Percentiles rank a stretch among this genome's conserved stretches.
These are phyloP conservation scores for Melanogrammus aeglefinus DNA, from an alignment of 2,797 vertebrate genomes.

Conservation along the genomic window DNA sequence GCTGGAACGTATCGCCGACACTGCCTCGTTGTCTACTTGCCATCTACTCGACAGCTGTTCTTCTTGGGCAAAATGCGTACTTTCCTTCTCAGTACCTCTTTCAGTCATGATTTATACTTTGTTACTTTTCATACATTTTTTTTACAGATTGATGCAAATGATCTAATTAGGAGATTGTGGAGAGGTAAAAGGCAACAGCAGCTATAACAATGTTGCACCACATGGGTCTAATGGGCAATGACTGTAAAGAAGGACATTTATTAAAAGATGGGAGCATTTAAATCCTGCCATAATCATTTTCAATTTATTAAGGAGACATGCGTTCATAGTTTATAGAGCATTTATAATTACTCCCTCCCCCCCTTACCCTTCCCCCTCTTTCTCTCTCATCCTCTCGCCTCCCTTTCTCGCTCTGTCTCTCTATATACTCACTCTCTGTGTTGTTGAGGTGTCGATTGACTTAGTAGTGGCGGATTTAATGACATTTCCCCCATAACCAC, in stretches of 20 bases:
- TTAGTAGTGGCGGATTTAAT: conserved; percentile 41
- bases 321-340: conserved; percentile 16
- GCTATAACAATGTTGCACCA: conserved; percentile 33
- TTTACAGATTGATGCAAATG: conserved; percentile 44
- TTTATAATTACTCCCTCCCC: conserved; percentile 48
- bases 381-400: neutral
- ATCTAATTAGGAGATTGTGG: conserved; percentile 48
- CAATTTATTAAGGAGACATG: conserved; percentile 34
- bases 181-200: conserved; percentile 22
- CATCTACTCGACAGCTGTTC: neutral
- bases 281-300: conserved; percentile 35
- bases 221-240: conserved; percentile 43
- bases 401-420: neutral
- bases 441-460: conserved; percentile 30
- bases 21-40: neutral
- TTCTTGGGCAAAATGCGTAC: conserved; percentile 2
- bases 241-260: conserved; percentile 18
- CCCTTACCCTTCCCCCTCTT: neutral
- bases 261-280: conserved; percentile 31
- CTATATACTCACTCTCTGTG: neutral
- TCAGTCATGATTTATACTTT: conserved; percentile 31
- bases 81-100: conserved; percentile 12
- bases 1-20: neutral
- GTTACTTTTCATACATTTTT: conserved; percentile 23
- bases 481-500: conserved; percentile 34